These are phyloP conservation scores for Bombus affinis DNA, from an alignment of 1,140 invertebrate genomes.

Conservation along the genomic window DNA sequence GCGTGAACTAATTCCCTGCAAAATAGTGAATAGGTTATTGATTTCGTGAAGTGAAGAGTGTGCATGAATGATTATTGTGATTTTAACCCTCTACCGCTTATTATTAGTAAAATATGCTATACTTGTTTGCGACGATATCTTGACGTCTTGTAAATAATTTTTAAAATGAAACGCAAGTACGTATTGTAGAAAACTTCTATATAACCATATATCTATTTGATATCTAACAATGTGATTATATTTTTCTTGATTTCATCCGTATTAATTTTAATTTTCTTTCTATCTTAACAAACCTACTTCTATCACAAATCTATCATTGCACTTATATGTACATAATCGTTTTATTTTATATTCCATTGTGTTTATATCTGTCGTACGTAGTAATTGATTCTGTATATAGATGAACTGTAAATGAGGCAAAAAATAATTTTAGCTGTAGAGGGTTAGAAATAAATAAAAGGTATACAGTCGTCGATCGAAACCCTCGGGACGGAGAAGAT, in stretches of 20 bases:
- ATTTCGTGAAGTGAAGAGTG: conserved; percentile 11
- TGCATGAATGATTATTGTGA: conserved; percentile 39
- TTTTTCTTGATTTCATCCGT: background rate
- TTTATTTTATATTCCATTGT: background rate
- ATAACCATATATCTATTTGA: background rate
- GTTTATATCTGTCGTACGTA: background rate
- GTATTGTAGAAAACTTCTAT: background rate
- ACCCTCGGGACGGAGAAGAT: conserved; percentile 62
- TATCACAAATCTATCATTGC: background rate
- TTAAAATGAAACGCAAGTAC: conserved; percentile 2
- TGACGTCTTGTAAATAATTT: conserved; percentile 14
- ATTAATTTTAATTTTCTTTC: background rate
- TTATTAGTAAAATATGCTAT: background rate
- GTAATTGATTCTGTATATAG: background rate
- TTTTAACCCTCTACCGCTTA: conserved; percentile 61
- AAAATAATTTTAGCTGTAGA: conserved; percentile 39
- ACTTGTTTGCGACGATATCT: conserved; percentile 19
- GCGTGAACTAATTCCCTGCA: background rate
- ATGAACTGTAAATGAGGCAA: background rate
- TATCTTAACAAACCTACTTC: background rate
- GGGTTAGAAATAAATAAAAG: conserved; percentile 49
- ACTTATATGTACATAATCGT: background rate
- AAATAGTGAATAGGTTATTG: background rate
- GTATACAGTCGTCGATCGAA: conserved; percentile 61
- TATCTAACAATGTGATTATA: background rate